A percentile compares a stretch with the other conserved stretches of the same genome.
phyloP scores from a whole-genome alignment of 2,797 vertebrate genomes.

The Arrhamphus sclerolepis region DNA sequence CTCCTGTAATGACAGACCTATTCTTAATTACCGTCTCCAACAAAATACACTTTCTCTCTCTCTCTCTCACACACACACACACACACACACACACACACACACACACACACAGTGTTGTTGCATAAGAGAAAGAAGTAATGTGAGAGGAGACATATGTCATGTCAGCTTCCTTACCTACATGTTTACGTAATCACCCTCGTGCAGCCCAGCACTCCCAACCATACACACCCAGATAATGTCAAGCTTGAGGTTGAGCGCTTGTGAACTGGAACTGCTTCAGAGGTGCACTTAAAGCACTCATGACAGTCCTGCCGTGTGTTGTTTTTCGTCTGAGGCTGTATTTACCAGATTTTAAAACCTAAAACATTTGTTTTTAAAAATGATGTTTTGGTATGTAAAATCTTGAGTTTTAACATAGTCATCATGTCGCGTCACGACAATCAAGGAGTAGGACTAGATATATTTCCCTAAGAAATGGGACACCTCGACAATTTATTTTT shows the following conservation, averaged over 20 bases:
- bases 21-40: constrained; percentile 27
- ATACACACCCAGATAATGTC: constrained; percentile 4
- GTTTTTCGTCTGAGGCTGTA: too few relatives aligned
- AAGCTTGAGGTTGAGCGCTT: constrained; percentile 26
- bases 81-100: constrained; percentile 6
- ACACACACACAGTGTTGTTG: constrained; percentile 41
- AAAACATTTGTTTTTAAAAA: too few relatives aligned
- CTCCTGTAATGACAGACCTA: constrained; percentile 25
- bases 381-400: too few relatives aligned
- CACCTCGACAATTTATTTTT: too few relatives aligned
- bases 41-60: constrained; percentile 6
- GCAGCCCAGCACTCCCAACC: constrained; percentile 22
- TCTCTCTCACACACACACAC: constrained; percentile 9
- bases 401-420: too few relatives aligned
- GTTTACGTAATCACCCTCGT: constrained; percentile 75
- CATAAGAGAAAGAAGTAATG: constrained; percentile 76
- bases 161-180: constrained; percentile 55
- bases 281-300: constrained; percentile 13
- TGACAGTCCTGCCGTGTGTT: too few relatives aligned
- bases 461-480: too few relatives aligned
- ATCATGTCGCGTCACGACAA: too few relatives aligned
- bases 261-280: constrained; percentile 8
- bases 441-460: too few relatives aligned
- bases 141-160: constrained; percentile 74
- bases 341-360: too few relatives aligned